Base-by-base conservation (phyloP, 2,113 vertebrate species). In the Salvator merianae region DNA sequence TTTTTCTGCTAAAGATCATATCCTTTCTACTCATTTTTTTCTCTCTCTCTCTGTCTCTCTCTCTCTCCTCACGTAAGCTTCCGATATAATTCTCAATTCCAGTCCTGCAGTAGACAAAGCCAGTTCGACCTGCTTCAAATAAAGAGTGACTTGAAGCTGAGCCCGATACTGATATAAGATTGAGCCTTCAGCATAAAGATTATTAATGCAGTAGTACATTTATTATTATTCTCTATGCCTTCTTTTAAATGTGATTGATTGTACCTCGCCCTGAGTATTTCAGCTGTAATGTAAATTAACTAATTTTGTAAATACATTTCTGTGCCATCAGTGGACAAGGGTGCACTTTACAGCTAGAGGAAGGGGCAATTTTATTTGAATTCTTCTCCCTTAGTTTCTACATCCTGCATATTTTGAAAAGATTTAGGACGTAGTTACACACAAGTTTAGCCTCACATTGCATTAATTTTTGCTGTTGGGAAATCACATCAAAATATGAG, bases 1-100 rank as follows among this genome's bases (percentile, higher is more conserved):
- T n/a, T 69, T 30, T 69, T 40, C 74, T 69, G 32, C 59, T 70
- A 14, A 77, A 84, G 77, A 69, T 84, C 34, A 38, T 34, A 77
- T 55, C 65, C 16, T 77, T 50, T 32, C 74, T 69, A 22, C 24
- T 1, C 6, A 5, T 38, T 12, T 5, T 18, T 1, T 55, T 55
- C 53, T 55, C 14, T 13, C 53, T 55, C 16, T n/a, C 14, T 28
- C 63, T 32, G 30, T 7, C 3, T 10, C 65, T n/a, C 28, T 1
- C 0, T 3, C 2, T 14, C 65, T 16, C 84, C 71, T 84, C 91
- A 83, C 88, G 16, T 78, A 91, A 83, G 70, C 36, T 16, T 38
- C n/a, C 50, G 4, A 32, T 34, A 50, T 36, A 47, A 75, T 68
- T 32, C 16, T 55, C 65, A 69, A 69, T 40, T 77, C 34, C 18